Percentiles rank a stretch among this genome's conserved stretches.
phyloP scores from a whole-genome alignment of 1,140 invertebrate genomes.

The Diachasmimorpha longicaudata region DNA sequence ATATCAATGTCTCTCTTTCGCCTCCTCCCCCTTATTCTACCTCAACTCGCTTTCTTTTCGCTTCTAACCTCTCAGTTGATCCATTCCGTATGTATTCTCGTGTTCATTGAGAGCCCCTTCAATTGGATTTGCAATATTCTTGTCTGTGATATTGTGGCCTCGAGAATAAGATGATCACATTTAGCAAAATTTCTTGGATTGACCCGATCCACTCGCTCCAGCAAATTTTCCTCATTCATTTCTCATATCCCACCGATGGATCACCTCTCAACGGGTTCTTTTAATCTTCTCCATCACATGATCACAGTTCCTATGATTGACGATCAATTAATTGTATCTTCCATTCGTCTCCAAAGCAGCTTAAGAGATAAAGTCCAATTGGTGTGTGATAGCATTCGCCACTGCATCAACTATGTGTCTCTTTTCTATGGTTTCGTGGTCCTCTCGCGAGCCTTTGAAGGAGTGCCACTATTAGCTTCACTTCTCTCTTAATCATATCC shows the following conservation, averaged over 20 bases:
- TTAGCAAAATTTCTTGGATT: too few relatives aligned
- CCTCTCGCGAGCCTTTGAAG: background rate
- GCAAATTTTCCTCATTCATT: background rate
- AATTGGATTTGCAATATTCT: background rate
- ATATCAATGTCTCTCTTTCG: conserved; percentile 27
- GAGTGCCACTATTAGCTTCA: background rate
- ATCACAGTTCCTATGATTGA: background rate
- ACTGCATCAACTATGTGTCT: background rate
- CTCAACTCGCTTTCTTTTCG: background rate
- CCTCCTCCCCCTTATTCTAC: background rate
- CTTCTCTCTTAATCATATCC: conserved; percentile 6
- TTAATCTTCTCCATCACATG: background rate
- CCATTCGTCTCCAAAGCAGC: background rate
- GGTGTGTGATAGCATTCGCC: background rate
- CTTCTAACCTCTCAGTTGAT: background rate
- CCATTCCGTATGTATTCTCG: background rate
- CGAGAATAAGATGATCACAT: too few relatives aligned
- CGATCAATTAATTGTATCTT: background rate
- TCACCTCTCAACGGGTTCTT: background rate
- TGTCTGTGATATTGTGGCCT: too few relatives aligned
- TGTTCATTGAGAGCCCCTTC: background rate
- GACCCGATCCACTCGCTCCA: too few relatives aligned
- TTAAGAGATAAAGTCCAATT: background rate
- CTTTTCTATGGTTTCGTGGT: background rate
- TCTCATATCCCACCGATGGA: too few relatives aligned